Conservation (phyloP, 1,140 invertebrate genomes). For the Drosophila sproati region DNA sequence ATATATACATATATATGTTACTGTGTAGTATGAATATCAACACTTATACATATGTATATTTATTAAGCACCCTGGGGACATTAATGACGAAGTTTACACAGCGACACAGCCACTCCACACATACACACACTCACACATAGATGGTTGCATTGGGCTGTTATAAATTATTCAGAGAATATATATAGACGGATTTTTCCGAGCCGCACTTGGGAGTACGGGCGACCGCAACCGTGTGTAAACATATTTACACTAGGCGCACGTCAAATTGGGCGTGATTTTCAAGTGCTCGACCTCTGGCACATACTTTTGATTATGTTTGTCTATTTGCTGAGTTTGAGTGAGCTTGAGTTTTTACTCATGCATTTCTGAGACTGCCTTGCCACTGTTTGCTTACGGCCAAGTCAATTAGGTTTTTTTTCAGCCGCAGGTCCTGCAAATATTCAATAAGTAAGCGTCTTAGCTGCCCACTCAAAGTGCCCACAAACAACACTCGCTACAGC, state of each 20-base stretch:
- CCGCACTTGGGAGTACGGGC: neutral
- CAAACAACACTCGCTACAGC: neutral
- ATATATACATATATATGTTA: too few species aligned
- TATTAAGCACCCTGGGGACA: constrained; percentile 65
- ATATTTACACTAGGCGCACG: constrained; percentile 74
- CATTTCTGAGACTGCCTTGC: constrained; percentile 62
- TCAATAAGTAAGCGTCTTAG: constrained; percentile 81
- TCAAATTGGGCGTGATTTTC: constrained; percentile 82
- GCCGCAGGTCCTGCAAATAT: constrained; percentile 69
- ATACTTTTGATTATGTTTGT: constrained; percentile 81
- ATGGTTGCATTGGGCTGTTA: constrained; percentile 58
- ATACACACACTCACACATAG: constrained; percentile 29
- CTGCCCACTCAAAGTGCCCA: constrained; percentile 18
- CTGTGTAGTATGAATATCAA: constrained; percentile 26
- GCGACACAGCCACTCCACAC: constrained; percentile 43
- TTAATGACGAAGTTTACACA: constrained; percentile 75
- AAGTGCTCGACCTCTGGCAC: constrained; percentile 55
- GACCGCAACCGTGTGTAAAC: constrained; percentile 36
- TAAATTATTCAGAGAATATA: constrained; percentile 79
- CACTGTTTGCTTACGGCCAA: constrained; percentile 76
- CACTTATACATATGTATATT: constrained; percentile 52
- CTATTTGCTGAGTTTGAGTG: constrained; percentile 63
- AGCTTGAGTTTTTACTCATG: constrained; percentile 48
- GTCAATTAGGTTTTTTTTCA: constrained; percentile 80
- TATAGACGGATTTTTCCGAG: constrained; percentile 74